Base-by-base conservation (phyloP, 2,888 invertebrate species). In the Machimus atricapillus region DNA sequence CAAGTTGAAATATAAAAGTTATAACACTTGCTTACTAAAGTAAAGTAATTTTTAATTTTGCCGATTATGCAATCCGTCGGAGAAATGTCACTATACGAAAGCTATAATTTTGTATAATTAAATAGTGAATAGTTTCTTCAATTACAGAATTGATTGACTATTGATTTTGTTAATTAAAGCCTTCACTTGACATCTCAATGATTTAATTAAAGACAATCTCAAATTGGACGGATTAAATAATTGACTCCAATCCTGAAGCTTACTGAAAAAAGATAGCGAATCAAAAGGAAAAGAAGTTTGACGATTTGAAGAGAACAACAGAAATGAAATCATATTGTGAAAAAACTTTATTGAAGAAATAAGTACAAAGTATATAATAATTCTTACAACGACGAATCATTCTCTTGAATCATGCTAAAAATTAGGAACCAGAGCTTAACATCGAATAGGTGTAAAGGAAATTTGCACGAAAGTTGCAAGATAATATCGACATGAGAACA, bases 401-500 rank as follows among this genome's bases (percentile, higher is more conserved):
- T 66, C 27, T 23, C 66, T 66, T 19, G 56, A 56, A 19, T 56
- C 66, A 66, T 66, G 66, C 66, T 14, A 66, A 23, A 52, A 52
- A 16, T 46, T 56, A 56, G 8, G 40, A 40, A 40, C 40, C 12
- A 40, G 23, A 66, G 23, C 66, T 66, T 66, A 66, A 66, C 66
- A 23, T 27, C 12, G 12, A 66, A 66, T n/a, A 66, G 2, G 66
- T 66, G 4, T 66, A 12, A 23, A 66, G 66, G 66, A 19, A 66
- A 9, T 19, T 66, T 27, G 66, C 27, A 3, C 66, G 27, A 56
- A 31, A 81, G 9, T 46, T 19, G 27, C 4, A 23, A 27, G 46
- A 58, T 81, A 81, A 81, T 56, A 81, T 81, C 52, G 34, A 56
- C 56, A 27, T 19, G 23, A 66, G 31, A 76, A 77, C 19, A 86